Conservation (phyloP, 2,888 invertebrate species). For the Cantharis nigra region DNA sequence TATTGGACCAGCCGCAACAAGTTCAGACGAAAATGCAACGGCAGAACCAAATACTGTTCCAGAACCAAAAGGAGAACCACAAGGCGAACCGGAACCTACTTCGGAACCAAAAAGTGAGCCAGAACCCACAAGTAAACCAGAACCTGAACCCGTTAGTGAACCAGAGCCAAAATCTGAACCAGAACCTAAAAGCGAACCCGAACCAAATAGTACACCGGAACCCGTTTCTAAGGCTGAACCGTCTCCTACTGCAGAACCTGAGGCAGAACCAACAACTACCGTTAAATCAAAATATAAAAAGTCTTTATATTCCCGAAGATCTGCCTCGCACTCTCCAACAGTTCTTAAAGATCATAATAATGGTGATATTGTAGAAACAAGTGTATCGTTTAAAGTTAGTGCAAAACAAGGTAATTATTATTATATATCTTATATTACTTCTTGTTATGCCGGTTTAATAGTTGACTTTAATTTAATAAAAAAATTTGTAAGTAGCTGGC, state of each 20-base stretch:
- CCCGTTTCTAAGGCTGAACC: constrained; percentile 45
- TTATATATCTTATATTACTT: background rate
- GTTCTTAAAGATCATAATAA: constrained; percentile 30
- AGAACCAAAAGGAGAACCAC: constrained; percentile 54
- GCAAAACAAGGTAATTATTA: constrained; percentile 59
- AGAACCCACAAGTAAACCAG: constrained; percentile 39
- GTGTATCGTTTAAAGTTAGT: constrained; percentile 79
- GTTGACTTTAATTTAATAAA: too few relatives aligned
- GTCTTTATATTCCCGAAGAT: constrained; percentile 49
- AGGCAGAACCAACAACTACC: constrained; percentile 43
- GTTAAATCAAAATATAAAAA: constrained; percentile 43
- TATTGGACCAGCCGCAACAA: constrained; percentile 52
- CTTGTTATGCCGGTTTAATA: background rate
- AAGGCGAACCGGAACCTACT: constrained; percentile 50
- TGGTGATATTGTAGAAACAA: constrained; percentile 77
- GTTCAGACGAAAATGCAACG: constrained; percentile 43
- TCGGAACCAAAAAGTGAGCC: constrained; percentile 51
- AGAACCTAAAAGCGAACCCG: constrained; percentile 48
- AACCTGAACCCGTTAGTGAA: constrained; percentile 52
- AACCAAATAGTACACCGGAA: constrained; percentile 46
- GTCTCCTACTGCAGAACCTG: constrained; percentile 35
- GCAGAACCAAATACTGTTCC: constrained; percentile 51
- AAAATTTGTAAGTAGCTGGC: too few relatives aligned
- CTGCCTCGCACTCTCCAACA: constrained; percentile 43
- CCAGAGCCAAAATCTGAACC: constrained; percentile 52